These are phyloP conservation scores for Quadroppia sp. DNA, from an alignment of 2,888 invertebrate species.

Conservation along the genomic window DNA sequence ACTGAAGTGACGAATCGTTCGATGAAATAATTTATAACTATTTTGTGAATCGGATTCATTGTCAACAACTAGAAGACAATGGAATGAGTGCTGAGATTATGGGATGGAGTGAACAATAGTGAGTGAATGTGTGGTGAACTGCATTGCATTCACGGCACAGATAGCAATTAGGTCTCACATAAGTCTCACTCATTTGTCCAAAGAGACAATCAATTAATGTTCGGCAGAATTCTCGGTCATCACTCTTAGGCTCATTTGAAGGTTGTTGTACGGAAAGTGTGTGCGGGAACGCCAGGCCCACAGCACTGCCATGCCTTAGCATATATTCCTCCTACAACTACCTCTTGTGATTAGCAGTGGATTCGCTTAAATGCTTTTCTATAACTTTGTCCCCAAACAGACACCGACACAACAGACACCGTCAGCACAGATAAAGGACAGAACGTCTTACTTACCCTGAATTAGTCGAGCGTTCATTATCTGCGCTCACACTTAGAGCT, in stretches of 20 bases:
- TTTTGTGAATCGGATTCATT: neutral
- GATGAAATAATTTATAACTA: neutral
- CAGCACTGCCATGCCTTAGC: neutral
- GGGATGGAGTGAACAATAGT: neutral
- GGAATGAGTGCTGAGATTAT: neutral
- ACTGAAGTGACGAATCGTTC: neutral
- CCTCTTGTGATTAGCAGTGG: neutral
- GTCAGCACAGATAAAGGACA: neutral
- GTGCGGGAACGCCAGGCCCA: neutral
- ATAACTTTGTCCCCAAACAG: conserved; percentile 17
- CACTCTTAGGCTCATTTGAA: conserved; percentile 33
- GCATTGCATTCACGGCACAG: conserved; percentile 10
- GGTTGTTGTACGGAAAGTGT: conserved; percentile 25
- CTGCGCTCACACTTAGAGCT: conserved; percentile 7
- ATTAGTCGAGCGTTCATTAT: conserved; percentile 28
- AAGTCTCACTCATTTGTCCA: neutral
- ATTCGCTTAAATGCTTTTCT: conserved; percentile 24
- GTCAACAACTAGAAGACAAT: neutral
- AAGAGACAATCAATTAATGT: neutral
- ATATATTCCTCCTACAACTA: neutral
- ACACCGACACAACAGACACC: neutral
- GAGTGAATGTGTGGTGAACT: neutral
- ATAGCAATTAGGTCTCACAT: conserved; percentile 18
- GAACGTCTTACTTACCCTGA: conserved; percentile 27
- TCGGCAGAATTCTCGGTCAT: conserved; percentile 13